Conservation (phyloP, 2,113 vertebrate species). For the Cynocephalus volans region DNA sequence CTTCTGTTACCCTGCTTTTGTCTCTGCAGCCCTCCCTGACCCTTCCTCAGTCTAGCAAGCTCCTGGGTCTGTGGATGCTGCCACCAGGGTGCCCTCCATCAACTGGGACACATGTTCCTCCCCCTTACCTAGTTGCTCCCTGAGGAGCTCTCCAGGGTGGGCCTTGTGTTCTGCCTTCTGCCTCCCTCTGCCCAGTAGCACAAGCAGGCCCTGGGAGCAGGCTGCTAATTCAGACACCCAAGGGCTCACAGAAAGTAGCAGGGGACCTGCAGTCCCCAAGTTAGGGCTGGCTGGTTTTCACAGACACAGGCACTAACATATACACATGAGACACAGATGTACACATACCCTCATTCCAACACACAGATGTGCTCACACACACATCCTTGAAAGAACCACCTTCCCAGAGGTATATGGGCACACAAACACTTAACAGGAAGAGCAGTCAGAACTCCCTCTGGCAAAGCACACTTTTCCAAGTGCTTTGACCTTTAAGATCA, state of each 20-base stretch:
- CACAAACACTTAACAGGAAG: background rate
- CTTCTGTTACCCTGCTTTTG: background rate
- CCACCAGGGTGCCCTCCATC: background rate
- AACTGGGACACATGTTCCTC: background rate
- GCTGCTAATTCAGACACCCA: background rate
- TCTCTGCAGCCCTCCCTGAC: background rate
- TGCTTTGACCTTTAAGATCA: background rate
- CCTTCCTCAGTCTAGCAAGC: background rate
- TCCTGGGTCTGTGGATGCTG: background rate
- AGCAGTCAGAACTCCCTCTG: background rate
- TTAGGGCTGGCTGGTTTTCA: conserved; percentile 7
- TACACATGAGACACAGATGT: background rate
- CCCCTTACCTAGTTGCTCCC: background rate
- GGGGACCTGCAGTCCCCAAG: conserved; percentile 2
- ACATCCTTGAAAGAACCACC: background rate
- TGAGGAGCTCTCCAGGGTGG: background rate
- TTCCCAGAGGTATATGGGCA: background rate
- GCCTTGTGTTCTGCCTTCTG: background rate
- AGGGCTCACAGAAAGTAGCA: background rate
- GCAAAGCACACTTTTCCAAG: background rate
- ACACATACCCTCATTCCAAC: background rate
- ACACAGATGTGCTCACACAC: background rate
- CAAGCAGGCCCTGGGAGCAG: background rate
- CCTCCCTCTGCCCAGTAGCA: background rate
- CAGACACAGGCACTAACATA: background rate